A percentile compares a stretch with the other conserved stretches of the same genome.
Conservation (phyloP, 2,113 vertebrate species). For the Rhinogobius similis region DNA sequence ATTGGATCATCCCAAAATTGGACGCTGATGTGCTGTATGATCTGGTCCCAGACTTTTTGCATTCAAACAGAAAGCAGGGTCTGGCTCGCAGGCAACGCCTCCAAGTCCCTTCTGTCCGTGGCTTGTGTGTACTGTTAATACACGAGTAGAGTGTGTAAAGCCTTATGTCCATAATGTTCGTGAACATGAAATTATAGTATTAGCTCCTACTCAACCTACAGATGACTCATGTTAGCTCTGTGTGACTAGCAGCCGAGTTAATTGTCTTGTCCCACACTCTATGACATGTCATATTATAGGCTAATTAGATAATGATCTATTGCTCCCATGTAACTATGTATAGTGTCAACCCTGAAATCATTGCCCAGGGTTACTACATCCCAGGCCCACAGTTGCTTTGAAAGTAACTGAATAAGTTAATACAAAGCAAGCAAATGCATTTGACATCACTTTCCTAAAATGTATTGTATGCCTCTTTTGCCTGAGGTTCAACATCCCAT, state of each 20-base stretch:
- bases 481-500: constrained; percentile 21
- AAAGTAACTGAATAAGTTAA: neutral
- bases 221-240: constrained; percentile 2
- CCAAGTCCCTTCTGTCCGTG: neutral
- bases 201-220: neutral
- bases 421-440: constrained; percentile 2
- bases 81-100: neutral
- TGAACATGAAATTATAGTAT: neutral
- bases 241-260: neutral
- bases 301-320: neutral
- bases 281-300: neutral
- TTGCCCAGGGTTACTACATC: neutral
- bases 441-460: constrained; percentile 30
- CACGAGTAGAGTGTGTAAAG: too few relatives aligned
- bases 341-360: neutral
- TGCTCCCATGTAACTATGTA: neutral
- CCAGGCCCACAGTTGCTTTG: neutral
- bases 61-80: neutral
- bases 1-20: neutral
- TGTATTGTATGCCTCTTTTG: constrained; percentile 15
- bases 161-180: neutral
- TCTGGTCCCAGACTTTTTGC: too few relatives aligned
- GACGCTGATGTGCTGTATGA: neutral
- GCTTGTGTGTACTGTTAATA: neutral
- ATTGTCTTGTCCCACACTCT: neutral